Conservation (phyloP, 2,797 vertebrate species). For the Gymnothorax javanicus region DNA sequence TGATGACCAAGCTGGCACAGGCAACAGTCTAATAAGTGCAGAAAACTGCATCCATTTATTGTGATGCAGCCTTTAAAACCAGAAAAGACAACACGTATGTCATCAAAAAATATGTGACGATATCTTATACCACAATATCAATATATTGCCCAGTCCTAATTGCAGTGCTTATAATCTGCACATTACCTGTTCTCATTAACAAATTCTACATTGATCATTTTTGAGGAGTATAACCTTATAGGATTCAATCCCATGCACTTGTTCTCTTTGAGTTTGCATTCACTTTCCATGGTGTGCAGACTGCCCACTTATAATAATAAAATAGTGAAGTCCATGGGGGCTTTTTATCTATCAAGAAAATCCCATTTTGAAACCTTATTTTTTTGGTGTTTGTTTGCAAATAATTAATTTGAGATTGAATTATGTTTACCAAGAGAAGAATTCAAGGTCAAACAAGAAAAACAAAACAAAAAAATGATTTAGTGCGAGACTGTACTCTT, state of each 20-base stretch:
- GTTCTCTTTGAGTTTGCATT: background rate
- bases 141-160: background rate
- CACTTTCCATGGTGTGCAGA: background rate
- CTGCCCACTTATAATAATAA: background rate
- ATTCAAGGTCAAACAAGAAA: background rate
- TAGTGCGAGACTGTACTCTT: background rate
- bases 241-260: background rate
- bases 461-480: background rate
- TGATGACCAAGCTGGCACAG: too few species aligned
- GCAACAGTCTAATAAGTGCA: too few species aligned
- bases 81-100: too few species aligned
- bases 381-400: background rate
- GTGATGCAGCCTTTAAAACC: too few species aligned
- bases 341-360: background rate
- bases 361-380: background rate
- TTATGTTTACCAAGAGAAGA: background rate
- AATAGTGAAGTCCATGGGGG: background rate
- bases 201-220: background rate
- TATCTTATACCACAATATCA: too few species aligned
- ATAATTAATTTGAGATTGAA: background rate
- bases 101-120: too few species aligned
- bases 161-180: background rate
- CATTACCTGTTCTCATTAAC: background rate
- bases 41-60: too few species aligned
- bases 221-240: background rate